Evolutionary conservation across 2,113 vertebrate genomes (phyloP).

Genomic region (Apus apus): DNA sequence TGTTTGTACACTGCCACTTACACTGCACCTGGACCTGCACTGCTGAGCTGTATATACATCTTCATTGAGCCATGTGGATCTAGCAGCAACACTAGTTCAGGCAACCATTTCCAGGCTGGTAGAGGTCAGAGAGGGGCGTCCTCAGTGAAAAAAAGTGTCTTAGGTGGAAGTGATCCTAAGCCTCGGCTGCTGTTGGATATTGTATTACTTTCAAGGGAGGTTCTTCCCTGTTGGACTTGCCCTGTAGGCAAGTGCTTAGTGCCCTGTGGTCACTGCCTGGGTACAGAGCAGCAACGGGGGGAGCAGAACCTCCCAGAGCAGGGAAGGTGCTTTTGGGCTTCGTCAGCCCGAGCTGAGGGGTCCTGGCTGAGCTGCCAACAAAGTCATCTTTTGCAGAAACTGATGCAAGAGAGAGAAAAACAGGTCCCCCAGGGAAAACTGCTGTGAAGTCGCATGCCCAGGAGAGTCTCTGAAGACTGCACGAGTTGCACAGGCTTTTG

Average conservation of each 20-base stretch:
- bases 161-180: background rate
- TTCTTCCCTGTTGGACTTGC: background rate
- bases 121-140: background rate
- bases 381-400: background rate
- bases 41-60: background rate
- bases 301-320: background rate
- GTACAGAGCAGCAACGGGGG: background rate
- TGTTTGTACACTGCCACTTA: background rate
- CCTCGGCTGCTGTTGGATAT: background rate
- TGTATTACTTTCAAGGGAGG: background rate
- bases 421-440: background rate
- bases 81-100: background rate
- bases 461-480: background rate
- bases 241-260: background rate
- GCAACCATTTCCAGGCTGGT: background rate
- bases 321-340: background rate
- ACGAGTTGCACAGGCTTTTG: conserved; percentile 21
- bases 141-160: too few relatives aligned
- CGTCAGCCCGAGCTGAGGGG: background rate
- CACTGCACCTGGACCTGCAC: background rate
- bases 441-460: background rate
- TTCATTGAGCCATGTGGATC: accelerated
- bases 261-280: background rate
- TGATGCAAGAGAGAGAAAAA: background rate
- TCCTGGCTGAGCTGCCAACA: background rate